These are phyloP conservation scores for Propithecus deckenii DNA, from an alignment of 2,797 vertebrate genomes.

Conservation along the genomic window DNA sequence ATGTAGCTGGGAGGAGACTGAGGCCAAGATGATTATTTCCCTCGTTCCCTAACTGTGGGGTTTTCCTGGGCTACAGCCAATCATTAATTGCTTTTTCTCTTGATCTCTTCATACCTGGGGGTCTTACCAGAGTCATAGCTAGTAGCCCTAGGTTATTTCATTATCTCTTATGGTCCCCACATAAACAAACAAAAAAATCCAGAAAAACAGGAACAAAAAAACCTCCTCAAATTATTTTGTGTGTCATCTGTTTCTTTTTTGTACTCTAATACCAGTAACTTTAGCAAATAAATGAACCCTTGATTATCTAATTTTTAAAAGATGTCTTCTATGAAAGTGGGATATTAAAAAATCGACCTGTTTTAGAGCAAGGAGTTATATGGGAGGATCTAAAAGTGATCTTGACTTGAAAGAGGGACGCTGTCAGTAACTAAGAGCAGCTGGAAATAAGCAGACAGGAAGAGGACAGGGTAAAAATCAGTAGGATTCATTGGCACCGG, in stretches of 20 bases:
- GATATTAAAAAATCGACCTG: not conserved
- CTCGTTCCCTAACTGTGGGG: not conserved
- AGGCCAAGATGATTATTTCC: not conserved
- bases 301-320: not conserved
- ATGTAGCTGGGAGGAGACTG: not conserved
- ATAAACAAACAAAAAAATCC: not conserved
- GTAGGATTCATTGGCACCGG: not conserved
- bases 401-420: not conserved
- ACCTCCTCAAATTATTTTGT: not conserved
- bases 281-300: not conserved
- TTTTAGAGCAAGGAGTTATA: not conserved
- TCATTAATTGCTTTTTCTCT: not conserved
- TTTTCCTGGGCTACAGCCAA: not conserved
- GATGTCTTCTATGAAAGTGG: not conserved
- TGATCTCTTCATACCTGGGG: not conserved
- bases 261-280: not conserved
- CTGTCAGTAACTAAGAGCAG: not conserved
- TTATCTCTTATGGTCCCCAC: not conserved
- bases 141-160: not conserved
- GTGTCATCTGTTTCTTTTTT: not conserved
- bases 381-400: not conserved
- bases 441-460: not conserved
- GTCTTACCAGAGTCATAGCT: not conserved
- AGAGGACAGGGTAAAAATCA: not conserved
- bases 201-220: not conserved